Conservation (phyloP, 2,113 vertebrate genomes). For the Prinia subflava region DNA sequence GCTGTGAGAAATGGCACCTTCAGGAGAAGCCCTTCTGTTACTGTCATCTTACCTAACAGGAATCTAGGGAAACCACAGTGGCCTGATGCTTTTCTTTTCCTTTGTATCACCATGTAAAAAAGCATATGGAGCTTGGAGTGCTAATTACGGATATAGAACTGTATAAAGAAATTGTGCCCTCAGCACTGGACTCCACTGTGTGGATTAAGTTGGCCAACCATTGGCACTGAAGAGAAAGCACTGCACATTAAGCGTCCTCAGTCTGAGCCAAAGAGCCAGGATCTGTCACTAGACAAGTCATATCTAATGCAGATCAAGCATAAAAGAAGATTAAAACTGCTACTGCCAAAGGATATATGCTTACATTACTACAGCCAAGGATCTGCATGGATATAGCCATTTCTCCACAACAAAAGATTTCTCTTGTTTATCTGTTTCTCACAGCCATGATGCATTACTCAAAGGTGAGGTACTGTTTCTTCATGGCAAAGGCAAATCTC, state of each 20-base stretch:
- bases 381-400: background rate
- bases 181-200: background rate
- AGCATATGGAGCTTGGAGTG: background rate
- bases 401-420: background rate
- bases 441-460: background rate
- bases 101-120: background rate
- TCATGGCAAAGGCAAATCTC: background rate
- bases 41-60: background rate
- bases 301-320: background rate
- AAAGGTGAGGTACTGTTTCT: background rate
- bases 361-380: background rate
- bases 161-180: background rate
- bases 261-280: background rate
- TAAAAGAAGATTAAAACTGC: background rate
- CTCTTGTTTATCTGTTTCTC: background rate
- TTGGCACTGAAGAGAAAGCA: background rate
- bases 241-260: background rate
- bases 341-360: background rate
- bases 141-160: background rate
- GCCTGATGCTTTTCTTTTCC: background rate
- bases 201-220: background rate
- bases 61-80: background rate
- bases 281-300: background rate
- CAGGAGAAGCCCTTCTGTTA: background rate
- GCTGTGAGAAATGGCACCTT: constrained; percentile 7